Evolutionary conservation across 1,140 invertebrate species (phyloP).

Genomic region (Listronotus bonariensis): DNA sequence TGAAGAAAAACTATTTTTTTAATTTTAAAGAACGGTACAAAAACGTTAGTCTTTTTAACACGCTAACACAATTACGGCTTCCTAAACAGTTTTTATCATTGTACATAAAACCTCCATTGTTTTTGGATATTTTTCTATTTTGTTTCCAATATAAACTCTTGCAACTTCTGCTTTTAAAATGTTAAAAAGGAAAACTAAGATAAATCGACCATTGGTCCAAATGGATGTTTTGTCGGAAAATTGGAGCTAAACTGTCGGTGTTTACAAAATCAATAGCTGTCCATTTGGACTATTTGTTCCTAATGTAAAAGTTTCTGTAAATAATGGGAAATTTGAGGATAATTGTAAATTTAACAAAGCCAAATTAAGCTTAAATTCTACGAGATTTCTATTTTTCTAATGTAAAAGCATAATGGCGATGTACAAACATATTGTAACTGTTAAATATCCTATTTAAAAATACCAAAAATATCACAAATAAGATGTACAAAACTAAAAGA

Average conservation of each 20-base stretch:
- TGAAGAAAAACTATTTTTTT: too few species aligned
- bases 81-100: not conserved
- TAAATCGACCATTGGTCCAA: conserved; percentile 21
- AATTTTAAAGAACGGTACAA: too few species aligned
- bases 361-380: too few species aligned
- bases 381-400: too few species aligned
- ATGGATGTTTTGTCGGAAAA: conserved; percentile 23
- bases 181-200: conserved; percentile 21
- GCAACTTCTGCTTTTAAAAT: conserved; percentile 17
- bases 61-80: too few species aligned
- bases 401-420: too few species aligned
- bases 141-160: conserved; percentile 14
- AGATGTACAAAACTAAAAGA: too few species aligned
- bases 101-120: conserved; percentile 9
- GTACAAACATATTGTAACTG: too few species aligned
- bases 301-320: not conserved
- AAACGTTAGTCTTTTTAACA: too few species aligned
- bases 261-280: conserved; percentile 27
- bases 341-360: too few species aligned
- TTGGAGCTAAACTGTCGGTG: conserved; percentile 27
- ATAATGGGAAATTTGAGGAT: conserved; percentile 10
- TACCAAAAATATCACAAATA: too few species aligned
- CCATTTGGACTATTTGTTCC: conserved; percentile 21
- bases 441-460: too few species aligned
- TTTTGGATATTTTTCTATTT: conserved; percentile 5